phyloP scores from a whole-genome alignment of 2,113 vertebrate species.

The Euleptes europaea region DNA sequence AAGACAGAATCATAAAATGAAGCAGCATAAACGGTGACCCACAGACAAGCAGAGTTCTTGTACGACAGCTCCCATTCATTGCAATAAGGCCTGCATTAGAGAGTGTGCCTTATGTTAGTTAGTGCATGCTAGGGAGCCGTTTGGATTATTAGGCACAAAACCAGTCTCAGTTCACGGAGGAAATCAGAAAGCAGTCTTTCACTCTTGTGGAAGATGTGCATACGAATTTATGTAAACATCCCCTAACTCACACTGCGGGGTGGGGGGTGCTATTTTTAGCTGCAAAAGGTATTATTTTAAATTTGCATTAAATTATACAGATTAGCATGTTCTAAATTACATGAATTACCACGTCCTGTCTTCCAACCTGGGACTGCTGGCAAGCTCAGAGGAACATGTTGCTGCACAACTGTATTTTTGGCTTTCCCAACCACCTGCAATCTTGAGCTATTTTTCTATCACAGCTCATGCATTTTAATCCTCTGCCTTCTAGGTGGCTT shows the following conservation, averaged over 20 bases:
- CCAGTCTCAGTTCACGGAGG: not conserved
- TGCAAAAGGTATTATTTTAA: slow-evolving; percentile 10
- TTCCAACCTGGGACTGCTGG: not conserved
- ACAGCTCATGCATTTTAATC: not conserved
- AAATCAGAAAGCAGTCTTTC: not conserved
- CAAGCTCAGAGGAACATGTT: not conserved
- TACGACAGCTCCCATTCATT: not conserved
- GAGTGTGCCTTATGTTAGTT: not conserved
- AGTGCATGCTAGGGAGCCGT: too few species aligned
- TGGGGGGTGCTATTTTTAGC: not conserved
- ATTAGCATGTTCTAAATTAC: slow-evolving; percentile 11
- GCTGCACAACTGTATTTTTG: not conserved
- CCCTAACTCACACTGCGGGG: not conserved
- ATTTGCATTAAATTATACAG: slow-evolving; percentile 13
- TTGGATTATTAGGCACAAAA: not conserved
- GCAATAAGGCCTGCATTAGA: not conserved
- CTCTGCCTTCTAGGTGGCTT: not conserved
- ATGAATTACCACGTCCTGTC: not conserved
- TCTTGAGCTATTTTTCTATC: slow-evolving; percentile 3
- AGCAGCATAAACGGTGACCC: not conserved
- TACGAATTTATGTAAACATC: not conserved
- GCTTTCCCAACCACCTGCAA: not conserved
- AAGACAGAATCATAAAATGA: not conserved
- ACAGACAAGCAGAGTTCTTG: not conserved
- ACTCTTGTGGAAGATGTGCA: not conserved